These are phyloP conservation scores for Zapus hudsonius DNA, from an alignment of 2,113 vertebrate species.

Conservation along the genomic window DNA sequence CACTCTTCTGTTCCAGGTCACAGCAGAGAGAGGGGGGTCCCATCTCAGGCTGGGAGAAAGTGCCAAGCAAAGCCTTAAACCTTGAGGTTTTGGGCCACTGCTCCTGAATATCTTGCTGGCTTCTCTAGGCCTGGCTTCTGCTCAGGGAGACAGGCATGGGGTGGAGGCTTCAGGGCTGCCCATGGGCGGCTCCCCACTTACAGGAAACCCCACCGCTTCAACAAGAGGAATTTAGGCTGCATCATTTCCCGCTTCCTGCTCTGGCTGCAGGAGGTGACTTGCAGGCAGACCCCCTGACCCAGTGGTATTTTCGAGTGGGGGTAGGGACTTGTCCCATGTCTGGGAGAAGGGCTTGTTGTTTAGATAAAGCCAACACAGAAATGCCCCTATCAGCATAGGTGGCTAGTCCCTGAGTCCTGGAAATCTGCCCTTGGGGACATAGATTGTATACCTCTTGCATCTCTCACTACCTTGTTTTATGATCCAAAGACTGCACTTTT, in stretches of 20 bases:
- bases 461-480: background rate
- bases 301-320: constrained; percentile 45
- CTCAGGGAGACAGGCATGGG: background rate
- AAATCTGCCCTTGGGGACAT: background rate
- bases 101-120: background rate
- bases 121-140: background rate
- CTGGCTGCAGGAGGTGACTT: constrained; percentile 62
- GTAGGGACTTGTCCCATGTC: constrained; percentile 28
- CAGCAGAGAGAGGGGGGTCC: background rate
- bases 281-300: constrained; percentile 77
- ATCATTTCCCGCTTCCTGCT: constrained; percentile 81
- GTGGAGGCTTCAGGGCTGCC: constrained; percentile 61
- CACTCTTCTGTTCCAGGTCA: background rate
- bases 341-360: background rate
- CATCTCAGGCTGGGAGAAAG: background rate
- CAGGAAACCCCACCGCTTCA: constrained; percentile 81
- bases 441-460: background rate
- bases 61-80: background rate
- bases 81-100: background rate
- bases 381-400: constrained; percentile 19
- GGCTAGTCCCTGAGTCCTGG: background rate
- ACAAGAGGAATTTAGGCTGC: constrained; percentile 77
- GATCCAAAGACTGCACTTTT: background rate
- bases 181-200: constrained; percentile 75
- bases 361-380: background rate